Base-by-base conservation (phyloP, 2,113 vertebrate species). In the Marmota flaviventris region DNA sequence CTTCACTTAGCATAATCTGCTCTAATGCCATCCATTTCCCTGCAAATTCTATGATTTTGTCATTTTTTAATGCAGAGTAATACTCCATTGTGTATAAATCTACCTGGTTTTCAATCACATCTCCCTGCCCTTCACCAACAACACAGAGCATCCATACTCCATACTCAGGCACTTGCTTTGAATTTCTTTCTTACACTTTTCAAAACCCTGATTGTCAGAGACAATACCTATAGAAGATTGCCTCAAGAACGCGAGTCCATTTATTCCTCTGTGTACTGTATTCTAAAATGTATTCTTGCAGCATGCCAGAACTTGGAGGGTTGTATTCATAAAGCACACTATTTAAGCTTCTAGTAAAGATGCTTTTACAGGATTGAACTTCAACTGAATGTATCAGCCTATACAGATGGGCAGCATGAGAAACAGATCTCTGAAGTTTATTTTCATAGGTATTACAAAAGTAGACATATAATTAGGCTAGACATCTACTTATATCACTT, bases 111-210 rank as follows among this genome's bases (percentile, higher is more conserved):
- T 45, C 61, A 78, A 29, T 65, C 85, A 58, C 56, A 65, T 78
- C 27, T 94, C 53, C 85, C 37, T 83, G 53, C 24, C 86, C 75
- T 94, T 96, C 56, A 51, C 56, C 56, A 79, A 58, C n/a, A 42
- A 34, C 37, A 76, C 69, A 95, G 42, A 18, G 7, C n/a, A 61
- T 25, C 32, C 45, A 45, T 45, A 45, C 1, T 1, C 45, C 22
- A 65, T 22, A 85, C 39, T 91, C 22, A 45, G 39, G 2, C n/a
- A 25, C 37, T 88, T 95, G 72, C 81, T 77, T 87, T 94, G 53
- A 95, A 95, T 45, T 87, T 10, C 42, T 85, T 91, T 73, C 82
- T 75, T n/a, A 32, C 8, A 73, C 45, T 95, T 96, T 85, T 82
- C 67, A 92, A 94, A 94, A 82, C 34, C 29, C 70, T 89, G 32